Base-by-base conservation (phyloP, 2,888 invertebrate species). In the Leptinotarsa peninsularis region DNA sequence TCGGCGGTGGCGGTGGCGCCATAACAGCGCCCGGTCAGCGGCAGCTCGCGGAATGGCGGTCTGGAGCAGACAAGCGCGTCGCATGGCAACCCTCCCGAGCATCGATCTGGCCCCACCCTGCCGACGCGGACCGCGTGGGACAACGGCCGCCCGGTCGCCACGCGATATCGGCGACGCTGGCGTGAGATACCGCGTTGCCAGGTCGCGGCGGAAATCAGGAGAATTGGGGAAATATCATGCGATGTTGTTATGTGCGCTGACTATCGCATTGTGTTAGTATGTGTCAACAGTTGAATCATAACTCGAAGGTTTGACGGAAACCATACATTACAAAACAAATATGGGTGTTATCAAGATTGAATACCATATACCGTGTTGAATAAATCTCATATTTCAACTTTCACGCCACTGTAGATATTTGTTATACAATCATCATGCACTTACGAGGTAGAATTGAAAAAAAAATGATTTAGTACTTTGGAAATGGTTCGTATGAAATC, bases 61-160 rank as follows among this genome's bases (percentile, higher is more conserved):
- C 87, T 86, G 87, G 87, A 86, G 85, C 75, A 75, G 83, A 85
- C 84, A 85, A 52, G 66, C 85, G 83, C 83, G 85, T 85, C 83
- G 83, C 74, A 83, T 84, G 85, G 85, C 84, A 87, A 88, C 87
- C 85, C 85, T 85, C 85, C 87, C 86, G 84, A 85, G 84, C 86
- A 88, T 87, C 88, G 87, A 87, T 86, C 85, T 86, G 86, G 86
- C 87, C 87, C 87, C 87, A 87, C 87, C 88, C 87, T 87, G 85
- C 82, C 74, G 63, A 84, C 85, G 84, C 85, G 85, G 83, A 85
- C 84, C 86, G 83, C 82, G 82, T 82, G 79, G 81, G 81, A 73
- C 76, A 74, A 70, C 81, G 79, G 79, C 79, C 81, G 78, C 78
- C 77, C 79, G 77, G 76, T 76, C 73, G 68, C 76, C 76, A 71